Percentiles rank a stretch among this genome's conserved stretches.
Evolutionary conservation across 1,140 invertebrate species (phyloP).

Genomic region (Calosoma granatense): DNA sequence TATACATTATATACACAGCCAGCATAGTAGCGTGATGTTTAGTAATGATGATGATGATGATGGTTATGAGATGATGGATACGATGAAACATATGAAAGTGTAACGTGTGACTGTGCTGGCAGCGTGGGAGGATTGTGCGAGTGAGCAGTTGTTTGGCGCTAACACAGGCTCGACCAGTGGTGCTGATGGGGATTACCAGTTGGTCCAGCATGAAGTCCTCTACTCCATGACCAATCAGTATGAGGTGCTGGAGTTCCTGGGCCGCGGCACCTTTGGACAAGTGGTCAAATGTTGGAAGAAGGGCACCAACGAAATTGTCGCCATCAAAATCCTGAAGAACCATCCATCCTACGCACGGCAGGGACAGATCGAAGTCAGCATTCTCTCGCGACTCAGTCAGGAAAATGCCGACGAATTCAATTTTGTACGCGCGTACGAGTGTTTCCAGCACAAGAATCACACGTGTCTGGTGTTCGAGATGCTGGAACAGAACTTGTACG

Average conservation of each 20-base stretch:
- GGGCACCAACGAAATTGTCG: slow-evolving; percentile 98
- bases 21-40: no score
- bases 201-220: slow-evolving; percentile 96
- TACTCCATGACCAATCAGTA: slow-evolving; percentile 89
- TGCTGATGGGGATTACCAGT: slow-evolving; percentile 93
- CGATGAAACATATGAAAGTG: slow-evolving; percentile 4
- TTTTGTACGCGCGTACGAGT: slow-evolving; percentile 98
- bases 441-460: slow-evolving; percentile 99
- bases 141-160: slow-evolving; percentile 15
- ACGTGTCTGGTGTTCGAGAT: slow-evolving; percentile 99
- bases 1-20: no score
- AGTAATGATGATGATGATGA: no score
- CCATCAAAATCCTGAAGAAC: slow-evolving; percentile 99
- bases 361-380: slow-evolving; percentile 99
- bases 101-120: slow-evolving; percentile 16
- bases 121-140: slow-evolving; percentile 21
- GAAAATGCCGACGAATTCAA: slow-evolving; percentile 99
- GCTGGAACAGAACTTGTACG: slow-evolving; percentile 99
- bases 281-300: slow-evolving; percentile 99
- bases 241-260: slow-evolving; percentile 97
- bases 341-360: slow-evolving; percentile 99
- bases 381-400: slow-evolving; percentile 92
- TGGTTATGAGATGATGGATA: no score
- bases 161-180: slow-evolving; percentile 54
- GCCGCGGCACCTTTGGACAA: slow-evolving; percentile 97